Evolutionary conservation across 92 coral and sea anemone species (phyloP), one percentile per base, ranked within the genome.

Genomic region (Virgularia gustaviana): DNA sequence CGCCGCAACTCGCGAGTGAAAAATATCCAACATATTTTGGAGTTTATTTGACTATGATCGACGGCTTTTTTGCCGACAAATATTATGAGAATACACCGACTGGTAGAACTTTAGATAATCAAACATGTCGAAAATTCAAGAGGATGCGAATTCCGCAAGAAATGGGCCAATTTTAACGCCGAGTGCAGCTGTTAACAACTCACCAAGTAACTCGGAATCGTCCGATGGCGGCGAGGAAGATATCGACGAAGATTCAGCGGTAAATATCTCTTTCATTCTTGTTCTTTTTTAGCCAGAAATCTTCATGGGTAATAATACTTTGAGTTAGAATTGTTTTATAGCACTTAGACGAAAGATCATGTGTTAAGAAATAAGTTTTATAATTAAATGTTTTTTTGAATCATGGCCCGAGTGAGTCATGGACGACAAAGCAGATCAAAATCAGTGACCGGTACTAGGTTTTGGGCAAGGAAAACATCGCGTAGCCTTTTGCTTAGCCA

Each of bases 161-260:
- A 68, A 49, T 51, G 75, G 75, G 60, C 75, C 61, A 5, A 61
- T 68, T 0, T 10, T 36, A 36, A 44, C 22, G 15, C 66, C 5
- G 35, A 28, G 20, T 19, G 35, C 9, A 0, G 9, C 20, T 36
- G 13, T 68, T 10, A 55, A 49, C 60, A 53, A 49, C 9, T 68
- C 60, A 22, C 55, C 99, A 66, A 86, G 94, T 81, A 81, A 86
- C 68, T 89, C 99, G 65, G 99, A 94, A 76, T 94, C 99, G 70
- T 92, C 96, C 36, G 98, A 89, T 63, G 96, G 87, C 65, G 97
- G 85, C 54, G 96, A 89, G 57, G 96, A 89, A 56, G 95, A 90
- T 61, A 54, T 80, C 32, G 96, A 89, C 88, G 87, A 89, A 77
- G 96, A 89, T 64, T 82, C 96, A 53, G 98, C 96, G 87, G 97